phyloP scores from a whole-genome alignment of 2,113 vertebrate genomes.

The Toxostoma redivivum region DNA sequence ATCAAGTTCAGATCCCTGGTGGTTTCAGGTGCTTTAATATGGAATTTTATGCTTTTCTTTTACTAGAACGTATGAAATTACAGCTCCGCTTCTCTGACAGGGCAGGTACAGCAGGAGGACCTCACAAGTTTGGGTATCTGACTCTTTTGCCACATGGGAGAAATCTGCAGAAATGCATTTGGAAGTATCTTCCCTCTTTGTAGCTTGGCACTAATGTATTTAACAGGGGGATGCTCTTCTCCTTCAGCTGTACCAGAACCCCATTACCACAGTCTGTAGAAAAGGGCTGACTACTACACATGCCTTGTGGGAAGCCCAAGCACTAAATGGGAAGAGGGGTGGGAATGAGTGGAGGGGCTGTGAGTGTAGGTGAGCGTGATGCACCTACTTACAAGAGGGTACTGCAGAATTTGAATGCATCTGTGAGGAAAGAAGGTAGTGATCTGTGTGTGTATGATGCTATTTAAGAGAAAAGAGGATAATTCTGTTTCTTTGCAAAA shows the following conservation, averaged over 20 bases:
- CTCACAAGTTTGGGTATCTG: background rate
- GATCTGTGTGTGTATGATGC: accelerated
- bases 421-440: background rate
- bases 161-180: background rate
- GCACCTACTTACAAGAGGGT: background rate
- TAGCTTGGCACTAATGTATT: background rate
- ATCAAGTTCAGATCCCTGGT: background rate
- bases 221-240: background rate
- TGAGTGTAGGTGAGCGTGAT: background rate
- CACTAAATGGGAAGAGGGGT: accelerated
- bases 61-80: background rate
- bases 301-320: background rate
- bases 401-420: background rate
- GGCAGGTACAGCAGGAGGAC: background rate
- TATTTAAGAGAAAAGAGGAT: background rate
- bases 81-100: background rate
- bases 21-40: background rate
- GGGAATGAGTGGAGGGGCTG: background rate
- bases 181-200: background rate
- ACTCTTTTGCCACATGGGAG: background rate
- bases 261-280: background rate
- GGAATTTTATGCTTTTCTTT: background rate
- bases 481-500: background rate
- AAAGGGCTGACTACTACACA: background rate
- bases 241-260: background rate